Evolutionary conservation across 2,888 invertebrate genomes (phyloP).

Genomic region (Trileptium ribeirensis): DNA sequence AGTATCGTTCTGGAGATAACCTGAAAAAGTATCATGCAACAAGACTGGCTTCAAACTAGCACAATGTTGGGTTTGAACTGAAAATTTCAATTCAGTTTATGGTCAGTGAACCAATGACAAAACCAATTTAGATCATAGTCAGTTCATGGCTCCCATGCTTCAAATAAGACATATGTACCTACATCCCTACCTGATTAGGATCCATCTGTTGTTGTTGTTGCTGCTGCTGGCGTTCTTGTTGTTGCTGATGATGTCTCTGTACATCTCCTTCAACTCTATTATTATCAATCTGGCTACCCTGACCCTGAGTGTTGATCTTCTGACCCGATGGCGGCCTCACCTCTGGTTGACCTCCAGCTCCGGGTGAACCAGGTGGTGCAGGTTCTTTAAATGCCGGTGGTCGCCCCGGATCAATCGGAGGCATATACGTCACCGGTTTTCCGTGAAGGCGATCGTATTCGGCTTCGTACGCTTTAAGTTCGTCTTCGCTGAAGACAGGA

Average conservation of each 20-base stretch:
- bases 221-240: neutral
- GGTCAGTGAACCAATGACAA: no score
- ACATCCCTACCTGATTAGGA: no score
- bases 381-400: slow-evolving; percentile 56
- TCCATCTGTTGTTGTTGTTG: neutral
- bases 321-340: neutral
- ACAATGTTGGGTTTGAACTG: no score
- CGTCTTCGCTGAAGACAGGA: neutral
- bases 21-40: no score
- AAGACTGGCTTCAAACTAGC: no score
- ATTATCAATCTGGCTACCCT: neutral
- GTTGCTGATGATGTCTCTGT: neutral
- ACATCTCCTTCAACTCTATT: neutral
- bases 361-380: neutral
- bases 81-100: no score
- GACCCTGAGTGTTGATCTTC: neutral
- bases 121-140: no score
- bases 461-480: neutral
- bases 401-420: slow-evolving; percentile 56
- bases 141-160: no score
- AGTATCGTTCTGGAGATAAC: no score
- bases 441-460: slow-evolving; percentile 12
- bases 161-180: no score
- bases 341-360: neutral
- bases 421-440: neutral